phyloP scores from a whole-genome alignment of 2,797 vertebrate genomes.

The Rachycentron canadum region DNA sequence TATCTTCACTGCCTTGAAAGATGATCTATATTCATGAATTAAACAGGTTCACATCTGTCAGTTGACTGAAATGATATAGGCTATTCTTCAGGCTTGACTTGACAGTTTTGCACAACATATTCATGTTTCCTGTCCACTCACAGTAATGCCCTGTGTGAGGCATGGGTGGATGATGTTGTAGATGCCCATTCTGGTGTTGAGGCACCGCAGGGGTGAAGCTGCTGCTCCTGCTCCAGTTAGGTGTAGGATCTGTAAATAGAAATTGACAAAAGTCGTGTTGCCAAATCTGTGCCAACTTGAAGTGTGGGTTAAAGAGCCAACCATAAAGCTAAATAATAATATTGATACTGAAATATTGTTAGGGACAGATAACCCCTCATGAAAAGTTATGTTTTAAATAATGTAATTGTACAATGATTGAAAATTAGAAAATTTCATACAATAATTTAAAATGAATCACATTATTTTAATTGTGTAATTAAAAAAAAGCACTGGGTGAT shows the following conservation, averaged over 20 bases:
- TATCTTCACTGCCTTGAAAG: neutral
- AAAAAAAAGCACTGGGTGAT: neutral
- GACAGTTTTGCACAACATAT: neutral
- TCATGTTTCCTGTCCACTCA: conserved; percentile 78
- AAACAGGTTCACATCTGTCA: neutral
- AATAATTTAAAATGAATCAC: neutral
- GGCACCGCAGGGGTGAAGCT: conserved; percentile 92
- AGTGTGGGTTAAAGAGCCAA: neutral
- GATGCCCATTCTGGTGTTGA: conserved; percentile 96
- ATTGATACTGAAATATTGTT: neutral
- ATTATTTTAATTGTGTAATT: neutral
- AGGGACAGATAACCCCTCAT: neutral
- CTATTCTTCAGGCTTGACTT: neutral
- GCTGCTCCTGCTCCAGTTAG: conserved; percentile 93
- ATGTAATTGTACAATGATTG: neutral
- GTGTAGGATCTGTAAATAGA: conserved; percentile 86
- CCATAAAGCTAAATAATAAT: neutral
- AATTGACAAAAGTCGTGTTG: neutral
- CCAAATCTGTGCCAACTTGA: neutral
- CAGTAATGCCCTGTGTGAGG: conserved; percentile 96
- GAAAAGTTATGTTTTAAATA: neutral
- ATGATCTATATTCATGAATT: conserved; percentile 4
- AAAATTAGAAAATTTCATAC: neutral
- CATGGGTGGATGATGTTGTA: conserved; percentile 97
- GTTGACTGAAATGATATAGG: neutral